These are phyloP conservation scores for Cyanoderma ruficeps DNA, from an alignment of 2,113 vertebrate species.

Conservation along the genomic window DNA sequence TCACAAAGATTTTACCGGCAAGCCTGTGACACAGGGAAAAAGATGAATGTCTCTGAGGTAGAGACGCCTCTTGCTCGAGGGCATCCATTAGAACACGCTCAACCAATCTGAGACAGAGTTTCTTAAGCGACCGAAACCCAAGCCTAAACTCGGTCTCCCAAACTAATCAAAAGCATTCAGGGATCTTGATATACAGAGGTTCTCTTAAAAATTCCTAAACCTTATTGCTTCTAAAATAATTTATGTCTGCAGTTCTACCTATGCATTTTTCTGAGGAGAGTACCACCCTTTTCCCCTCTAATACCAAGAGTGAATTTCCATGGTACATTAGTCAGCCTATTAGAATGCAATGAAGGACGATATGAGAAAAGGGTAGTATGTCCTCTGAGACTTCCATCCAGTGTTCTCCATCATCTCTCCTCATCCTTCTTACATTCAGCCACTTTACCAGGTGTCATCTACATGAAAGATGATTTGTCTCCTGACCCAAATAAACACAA, in stretches of 20 bases:
- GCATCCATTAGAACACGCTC: slow-evolving; percentile 95
- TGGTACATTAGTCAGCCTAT: slow-evolving; percentile 99
- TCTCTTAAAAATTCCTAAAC: slow-evolving; percentile 81
- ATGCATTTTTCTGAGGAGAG: slow-evolving; percentile 76
- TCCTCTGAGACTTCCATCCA: slow-evolving; percentile 88
- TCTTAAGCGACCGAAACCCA: slow-evolving; percentile 81
- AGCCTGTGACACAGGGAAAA: slow-evolving; percentile 89
- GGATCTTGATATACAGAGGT: slow-evolving; percentile 73
- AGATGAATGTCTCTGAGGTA: slow-evolving; percentile 98
- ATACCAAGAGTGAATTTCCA: slow-evolving; percentile 93
- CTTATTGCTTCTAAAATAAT: slow-evolving; percentile 81
- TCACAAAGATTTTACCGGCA: slow-evolving; percentile 98
- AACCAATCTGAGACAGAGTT: slow-evolving; percentile 86
- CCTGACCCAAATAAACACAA: slow-evolving; percentile 98
- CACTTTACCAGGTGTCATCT: slow-evolving; percentile 95
- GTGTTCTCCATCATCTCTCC: slow-evolving; percentile 95
- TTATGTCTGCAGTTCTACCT: slow-evolving; percentile 80
- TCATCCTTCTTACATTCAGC: slow-evolving; percentile 92
- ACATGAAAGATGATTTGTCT: slow-evolving; percentile 96
- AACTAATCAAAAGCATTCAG: slow-evolving; percentile 84
- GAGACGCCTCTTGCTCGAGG: slow-evolving; percentile 93
- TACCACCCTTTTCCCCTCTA: slow-evolving; percentile 76
- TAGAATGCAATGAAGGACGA: slow-evolving; percentile 94
- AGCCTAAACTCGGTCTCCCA: slow-evolving; percentile 75
- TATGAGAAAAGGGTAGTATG: slow-evolving; percentile 86